Conservation (phyloP, 53 echinoderm and acorn worm species). For the Crossaster papposus region DNA sequence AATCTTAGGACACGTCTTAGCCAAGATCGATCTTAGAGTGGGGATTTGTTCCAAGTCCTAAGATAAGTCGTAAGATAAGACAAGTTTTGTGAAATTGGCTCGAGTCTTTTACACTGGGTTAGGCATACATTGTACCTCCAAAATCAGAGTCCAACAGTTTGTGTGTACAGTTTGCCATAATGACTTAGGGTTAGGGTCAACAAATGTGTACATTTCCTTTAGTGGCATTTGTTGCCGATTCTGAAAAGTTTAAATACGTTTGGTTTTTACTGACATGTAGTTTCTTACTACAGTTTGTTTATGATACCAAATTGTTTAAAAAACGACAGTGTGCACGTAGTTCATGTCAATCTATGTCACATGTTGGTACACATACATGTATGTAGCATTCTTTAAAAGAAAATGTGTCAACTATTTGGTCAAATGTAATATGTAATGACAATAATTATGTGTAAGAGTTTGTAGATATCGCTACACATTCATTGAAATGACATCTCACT, state of each 20-base stretch:
- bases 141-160: no score
- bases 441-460: conserved; percentile 14
- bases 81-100: no score
- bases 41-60: no score
- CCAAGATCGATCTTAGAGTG: no score
- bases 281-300: not conserved
- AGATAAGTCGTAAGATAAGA: no score
- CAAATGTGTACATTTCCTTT: no score
- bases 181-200: no score
- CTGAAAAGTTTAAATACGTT: not conserved
- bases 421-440: not conserved
- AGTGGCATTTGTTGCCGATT: no score
- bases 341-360: not conserved
- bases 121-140: no score
- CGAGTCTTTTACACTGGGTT: no score
- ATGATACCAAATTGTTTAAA: not conserved
- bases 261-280: not conserved
- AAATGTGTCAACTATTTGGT: not conserved
- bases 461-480: conserved; percentile 7
- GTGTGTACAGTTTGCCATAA: no score
- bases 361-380: not conserved
- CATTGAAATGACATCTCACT: conserved; percentile 38
- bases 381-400: not conserved
- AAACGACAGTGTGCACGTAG: not conserved
- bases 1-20: no score